Evolutionary conservation across 2,113 vertebrate genomes (phyloP).

Genomic region (Carassius carassius): DNA sequence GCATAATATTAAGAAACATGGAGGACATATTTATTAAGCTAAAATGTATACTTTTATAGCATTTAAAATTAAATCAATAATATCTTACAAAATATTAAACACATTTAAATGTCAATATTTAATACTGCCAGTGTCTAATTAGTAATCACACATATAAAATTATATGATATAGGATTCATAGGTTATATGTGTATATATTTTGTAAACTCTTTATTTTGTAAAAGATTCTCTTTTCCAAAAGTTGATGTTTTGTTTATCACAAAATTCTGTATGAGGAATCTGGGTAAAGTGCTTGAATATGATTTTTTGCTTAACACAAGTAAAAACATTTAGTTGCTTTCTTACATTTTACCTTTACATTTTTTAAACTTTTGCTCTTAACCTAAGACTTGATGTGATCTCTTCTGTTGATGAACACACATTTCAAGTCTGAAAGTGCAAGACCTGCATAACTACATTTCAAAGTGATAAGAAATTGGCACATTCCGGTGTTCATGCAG

Average conservation of each 20-base stretch:
- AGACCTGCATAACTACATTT: conserved; percentile 58
- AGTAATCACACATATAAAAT: not conserved
- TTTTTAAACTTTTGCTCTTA: conserved; percentile 9
- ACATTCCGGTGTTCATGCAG: conserved; percentile 88
- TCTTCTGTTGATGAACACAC: conserved; percentile 83
- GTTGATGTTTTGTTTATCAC: not conserved
- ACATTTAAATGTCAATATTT: not conserved
- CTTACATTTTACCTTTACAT: not conserved
- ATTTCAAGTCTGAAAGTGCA: conserved; percentile 64
- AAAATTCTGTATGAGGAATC: not conserved
- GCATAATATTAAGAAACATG: not conserved
- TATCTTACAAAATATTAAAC: not conserved
- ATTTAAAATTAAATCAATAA: not conserved
- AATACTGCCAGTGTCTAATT: not conserved
- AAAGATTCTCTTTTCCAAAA: too few species aligned
- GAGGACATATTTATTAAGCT: not conserved
- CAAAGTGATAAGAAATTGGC: conserved; percentile 81
- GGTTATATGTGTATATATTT: too few species aligned
- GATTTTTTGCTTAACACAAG: not conserved
- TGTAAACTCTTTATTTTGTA: too few species aligned
- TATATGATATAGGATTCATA: not conserved
- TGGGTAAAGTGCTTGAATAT: not conserved
- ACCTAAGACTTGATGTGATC: conserved; percentile 74
- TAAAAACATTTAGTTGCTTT: conserved; percentile 19
- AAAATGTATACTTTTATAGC: not conserved